Evolutionary conservation across 2,113 vertebrate genomes (phyloP).

Genomic region (Arizona elegans): DNA sequence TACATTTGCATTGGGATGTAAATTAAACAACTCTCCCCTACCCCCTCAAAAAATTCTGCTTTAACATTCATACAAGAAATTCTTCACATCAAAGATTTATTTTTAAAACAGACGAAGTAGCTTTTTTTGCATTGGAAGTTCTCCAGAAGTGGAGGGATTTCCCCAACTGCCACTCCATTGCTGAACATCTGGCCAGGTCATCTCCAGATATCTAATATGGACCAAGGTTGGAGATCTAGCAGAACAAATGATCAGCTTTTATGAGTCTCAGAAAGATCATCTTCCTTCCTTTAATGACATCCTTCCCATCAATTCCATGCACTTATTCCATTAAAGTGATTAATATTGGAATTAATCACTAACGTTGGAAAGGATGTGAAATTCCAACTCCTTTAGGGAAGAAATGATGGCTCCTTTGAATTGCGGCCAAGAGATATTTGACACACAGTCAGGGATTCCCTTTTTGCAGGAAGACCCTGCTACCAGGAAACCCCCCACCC

Average conservation of each 20-base stretch:
- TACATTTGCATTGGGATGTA: background rate
- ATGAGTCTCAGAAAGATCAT: background rate
- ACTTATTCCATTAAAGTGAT: background rate
- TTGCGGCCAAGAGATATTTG: background rate
- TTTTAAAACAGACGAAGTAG: background rate
- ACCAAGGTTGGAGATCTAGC: background rate
- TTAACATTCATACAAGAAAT: background rate
- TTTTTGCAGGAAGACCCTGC: background rate
- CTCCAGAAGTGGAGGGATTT: background rate
- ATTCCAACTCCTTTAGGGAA: background rate
- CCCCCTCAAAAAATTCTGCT: background rate
- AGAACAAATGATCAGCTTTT: background rate
- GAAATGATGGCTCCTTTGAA: background rate
- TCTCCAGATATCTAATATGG: background rate
- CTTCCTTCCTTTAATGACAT: background rate
- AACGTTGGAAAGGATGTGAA: background rate
- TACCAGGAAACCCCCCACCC: background rate
- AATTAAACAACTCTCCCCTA: background rate
- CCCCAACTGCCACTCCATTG: background rate
- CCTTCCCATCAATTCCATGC: background rate
- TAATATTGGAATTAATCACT: background rate
- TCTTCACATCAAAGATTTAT: background rate
- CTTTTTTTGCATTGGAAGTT: background rate
- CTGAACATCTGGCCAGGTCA: background rate
- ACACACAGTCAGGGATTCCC: background rate